Percentiles rank a stretch among this genome's conserved stretches.
These are phyloP conservation scores for Okamejei kenojei DNA, from an alignment of 2,797 vertebrate genomes.

Conservation along the genomic window DNA sequence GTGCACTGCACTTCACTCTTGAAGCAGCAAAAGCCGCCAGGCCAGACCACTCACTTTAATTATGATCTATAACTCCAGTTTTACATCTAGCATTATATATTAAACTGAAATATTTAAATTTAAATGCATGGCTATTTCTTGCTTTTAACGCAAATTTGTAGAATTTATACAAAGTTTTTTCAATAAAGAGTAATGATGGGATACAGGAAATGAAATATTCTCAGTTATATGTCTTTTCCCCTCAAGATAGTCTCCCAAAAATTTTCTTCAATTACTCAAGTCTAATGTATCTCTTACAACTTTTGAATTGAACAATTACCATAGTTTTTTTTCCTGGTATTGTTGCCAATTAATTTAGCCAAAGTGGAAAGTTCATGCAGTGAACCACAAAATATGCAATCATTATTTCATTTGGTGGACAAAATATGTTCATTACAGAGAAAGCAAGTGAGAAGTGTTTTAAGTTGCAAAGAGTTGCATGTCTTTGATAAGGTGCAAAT, in stretches of 20 bases:
- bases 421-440: too few species aligned
- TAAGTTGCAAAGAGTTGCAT: too few species aligned
- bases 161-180: not conserved
- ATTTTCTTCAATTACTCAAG: not conserved
- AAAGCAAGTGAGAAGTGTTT: too few species aligned
- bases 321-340: not conserved
- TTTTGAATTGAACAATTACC: not conserved
- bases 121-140: not conserved
- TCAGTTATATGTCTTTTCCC: not conserved
- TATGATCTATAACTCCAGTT: not conserved
- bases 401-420: too few species aligned
- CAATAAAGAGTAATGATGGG: not conserved
- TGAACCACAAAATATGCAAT: not conserved
- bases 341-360: not conserved
- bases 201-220: not conserved
- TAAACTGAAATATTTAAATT: not conserved
- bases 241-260: not conserved
- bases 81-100: not conserved
- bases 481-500: too few species aligned
- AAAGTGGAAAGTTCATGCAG: not conserved
- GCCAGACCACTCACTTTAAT: not conserved
- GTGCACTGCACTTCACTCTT: not conserved
- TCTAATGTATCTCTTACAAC: not conserved
- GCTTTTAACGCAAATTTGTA: not conserved
- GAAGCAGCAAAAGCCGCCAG: not conserved